Evolutionary conservation across 2,888 invertebrate species (phyloP), one percentile per base, ranked within the genome.

Genomic region (Acanthosepion pharaonis): DNA sequence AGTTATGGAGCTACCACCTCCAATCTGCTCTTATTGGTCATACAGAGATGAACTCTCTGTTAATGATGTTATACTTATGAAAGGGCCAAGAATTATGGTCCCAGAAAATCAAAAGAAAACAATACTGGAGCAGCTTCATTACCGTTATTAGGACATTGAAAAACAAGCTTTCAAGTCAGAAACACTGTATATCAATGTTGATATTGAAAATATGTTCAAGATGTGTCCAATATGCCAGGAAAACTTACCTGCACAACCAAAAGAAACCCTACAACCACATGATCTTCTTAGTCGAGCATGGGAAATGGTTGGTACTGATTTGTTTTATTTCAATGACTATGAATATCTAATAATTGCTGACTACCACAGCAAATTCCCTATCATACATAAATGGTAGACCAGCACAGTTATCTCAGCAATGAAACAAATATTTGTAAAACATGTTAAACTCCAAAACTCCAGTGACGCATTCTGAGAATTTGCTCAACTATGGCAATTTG

Each of bases 251-350:
- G 49, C 94, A 25, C 95, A 95, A 59, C 33, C 91, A 28, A 51
- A 51, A 55, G 95, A 95, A 94, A 91, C 94, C 5, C 53, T 95
- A 55, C 42, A 91, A 6, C 95, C 64, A 48, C 95, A 51, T 15
- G 15, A 51, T 11, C 8, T 51, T 51, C 94, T 53, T 94, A 95
- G 51, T 92, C 59, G 55, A 23, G 91, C 95, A 42, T 95, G 95
- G 95, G 92, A 95, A 49, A 92, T 93, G 23, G 18, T 95, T 11
- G 95, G 95, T 33, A 94, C 93, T 92, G 95, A 95, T 95, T 95
- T 78, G 95, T 95, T 95, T 78, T 20, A 94, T 49, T 92, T 95
- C 25, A 78, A 93, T 25, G 94, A 91, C 25, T 9, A 94, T 28
- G 94, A 95, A 48, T 94, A 95, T 51, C 55, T 95, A 3, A 55